Evolutionary conservation across 2,797 vertebrate genomes (phyloP), one percentile per base, ranked within the genome.

Genomic region (Poliocrania exsul): DNA sequence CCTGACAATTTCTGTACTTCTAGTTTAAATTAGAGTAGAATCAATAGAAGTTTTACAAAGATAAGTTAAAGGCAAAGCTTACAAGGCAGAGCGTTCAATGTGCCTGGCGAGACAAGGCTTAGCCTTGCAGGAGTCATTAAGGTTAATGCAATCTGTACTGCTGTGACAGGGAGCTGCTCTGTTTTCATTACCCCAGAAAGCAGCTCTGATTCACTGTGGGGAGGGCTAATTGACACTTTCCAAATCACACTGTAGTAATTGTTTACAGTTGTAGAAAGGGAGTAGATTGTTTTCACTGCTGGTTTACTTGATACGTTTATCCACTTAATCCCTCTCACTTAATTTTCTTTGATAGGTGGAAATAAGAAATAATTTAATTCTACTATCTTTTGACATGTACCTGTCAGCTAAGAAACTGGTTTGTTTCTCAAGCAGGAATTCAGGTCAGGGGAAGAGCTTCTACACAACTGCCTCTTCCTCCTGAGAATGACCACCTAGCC

Each of bases 81-180:
- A 54, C 35, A 90, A 64, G 1, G 4, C 81, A 35, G 19, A 54
- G 70, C 5, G 2, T 82, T 95, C 91, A 90, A 69, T 88, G 90
- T 92, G 85, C 57, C 78, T 64, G 60, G 89, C 81, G 83, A 78
- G 81, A 75, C 91, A 86, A 92, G 80, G 85, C 75, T 92, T 58
- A 93, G 77, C 77, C 89, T 95, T 96, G 40, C 80, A 94, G 62
- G 80, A 96, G 94, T 95, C 95, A 81, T 91, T 94, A 93, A 95
- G 85, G 93, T 95, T 93, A 96, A 91, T 91, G 69, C 80, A 83
- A 86, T 96, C 91, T 88, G 88, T 95, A 88, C 25, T 57, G 82
- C 81, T 94, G 92, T 93, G 85, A 90, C 0, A 0, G 85, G 33
- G 72, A 95, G 88, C 88, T 79, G 91, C 77, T 93, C 93, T 81